Evolutionary conservation across 2,888 invertebrate species (phyloP).

Genomic region (Plebejus melissa): DNA sequence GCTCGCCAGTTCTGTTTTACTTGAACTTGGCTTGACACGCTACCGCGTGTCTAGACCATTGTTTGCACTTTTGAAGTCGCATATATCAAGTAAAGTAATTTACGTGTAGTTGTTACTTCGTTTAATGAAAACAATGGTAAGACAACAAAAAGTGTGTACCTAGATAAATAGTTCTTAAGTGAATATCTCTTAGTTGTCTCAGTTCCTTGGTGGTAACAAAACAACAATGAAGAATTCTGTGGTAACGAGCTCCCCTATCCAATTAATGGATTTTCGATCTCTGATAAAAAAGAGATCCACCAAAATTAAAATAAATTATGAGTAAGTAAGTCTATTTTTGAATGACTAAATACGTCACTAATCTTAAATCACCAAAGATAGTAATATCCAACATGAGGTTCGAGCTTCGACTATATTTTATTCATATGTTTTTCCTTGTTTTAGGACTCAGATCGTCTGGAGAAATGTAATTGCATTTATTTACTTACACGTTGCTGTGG

Average conservation of each 20-base stretch:
- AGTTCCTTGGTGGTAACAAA: neutral
- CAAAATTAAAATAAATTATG: neutral
- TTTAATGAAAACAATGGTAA: neutral
- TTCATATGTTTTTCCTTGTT: neutral
- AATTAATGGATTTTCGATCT: neutral
- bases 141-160: neutral
- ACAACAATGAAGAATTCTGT: neutral
- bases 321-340: neutral
- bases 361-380: neutral
- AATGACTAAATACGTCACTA: neutral
- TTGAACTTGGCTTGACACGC: no score
- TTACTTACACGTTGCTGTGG: neutral
- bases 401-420: neutral
- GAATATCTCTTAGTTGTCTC: neutral
- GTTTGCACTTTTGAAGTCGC: neutral
- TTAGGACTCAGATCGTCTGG: neutral
- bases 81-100: neutral
- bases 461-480: neutral
- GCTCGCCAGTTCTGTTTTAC: no score
- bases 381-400: neutral
- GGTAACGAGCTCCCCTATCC: neutral
- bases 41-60: neutral
- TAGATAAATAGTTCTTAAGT: neutral
- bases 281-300: neutral
- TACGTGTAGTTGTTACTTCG: conserved; percentile 1